phyloP scores from a whole-genome alignment of 1,140 invertebrate species.

The Pararge aegeria region DNA sequence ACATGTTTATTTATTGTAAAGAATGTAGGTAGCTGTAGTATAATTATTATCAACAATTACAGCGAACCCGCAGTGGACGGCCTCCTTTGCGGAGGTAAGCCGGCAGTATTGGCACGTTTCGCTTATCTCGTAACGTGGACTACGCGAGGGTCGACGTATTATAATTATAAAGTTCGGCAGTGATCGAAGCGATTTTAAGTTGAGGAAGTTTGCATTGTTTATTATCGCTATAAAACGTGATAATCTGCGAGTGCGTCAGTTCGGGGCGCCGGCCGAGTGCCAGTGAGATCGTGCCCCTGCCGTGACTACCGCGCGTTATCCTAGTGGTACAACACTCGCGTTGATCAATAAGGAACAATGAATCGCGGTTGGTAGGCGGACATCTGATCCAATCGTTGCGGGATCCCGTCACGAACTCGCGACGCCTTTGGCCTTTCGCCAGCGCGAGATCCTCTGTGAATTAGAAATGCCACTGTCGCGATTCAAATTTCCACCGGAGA shows the following conservation, averaged over 20 bases:
- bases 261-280: constrained; percentile 45
- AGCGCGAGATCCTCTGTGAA: constrained; percentile 29
- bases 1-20: constrained; percentile 54
- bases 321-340: constrained; percentile 30
- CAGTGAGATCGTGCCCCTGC: constrained; percentile 48
- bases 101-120: constrained; percentile 42
- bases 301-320: constrained; percentile 37
- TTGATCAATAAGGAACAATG: constrained; percentile 64
- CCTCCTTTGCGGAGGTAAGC: constrained; percentile 29
- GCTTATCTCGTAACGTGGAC: constrained; percentile 29
- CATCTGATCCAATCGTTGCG: constrained; percentile 24
- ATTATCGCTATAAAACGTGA: constrained; percentile 61
- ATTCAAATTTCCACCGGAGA: constrained; percentile 70
- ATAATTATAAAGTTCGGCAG: constrained; percentile 41
- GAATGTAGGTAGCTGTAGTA: constrained; percentile 55
- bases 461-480: constrained; percentile 46
- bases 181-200: constrained; percentile 42
- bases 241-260: constrained; percentile 59
- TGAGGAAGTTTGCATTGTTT: constrained; percentile 61
- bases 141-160: constrained; percentile 38
- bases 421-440: constrained; percentile 16
- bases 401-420: constrained; percentile 24
- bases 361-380: constrained; percentile 31
- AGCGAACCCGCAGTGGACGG: constrained; percentile 44
- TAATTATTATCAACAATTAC: constrained; percentile 32